Evolutionary conservation across 2,113 vertebrate species (phyloP), one percentile per base, ranked within the genome.

Genomic region (Melanocharis versteri): DNA sequence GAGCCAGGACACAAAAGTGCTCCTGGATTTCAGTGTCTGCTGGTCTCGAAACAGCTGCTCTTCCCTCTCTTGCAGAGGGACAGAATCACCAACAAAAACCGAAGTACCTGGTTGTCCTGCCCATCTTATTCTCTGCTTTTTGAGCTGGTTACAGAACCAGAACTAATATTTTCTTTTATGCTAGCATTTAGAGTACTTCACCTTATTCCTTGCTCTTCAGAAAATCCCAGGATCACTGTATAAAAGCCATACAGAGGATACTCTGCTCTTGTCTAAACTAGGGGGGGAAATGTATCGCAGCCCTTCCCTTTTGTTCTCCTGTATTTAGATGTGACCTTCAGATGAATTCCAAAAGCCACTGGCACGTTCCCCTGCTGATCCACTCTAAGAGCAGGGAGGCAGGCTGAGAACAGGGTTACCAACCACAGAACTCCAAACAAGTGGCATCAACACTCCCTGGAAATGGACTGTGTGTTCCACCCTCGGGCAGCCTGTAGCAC

Each of bases 281-380:
- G 11, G 6, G 13, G 31, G 8, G 1, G 39, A 22, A 7, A 5
- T 0, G 1, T 2, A 30, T 21, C 18, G 35, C 31, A 73, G 51
- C 53, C 47, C 16, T 70, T 72, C 37, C 39, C 35, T 64, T 92
- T 75, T 50, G 82, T 48, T 65, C 81, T 57, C 57, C 57, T 70
- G 51, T 65, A 66, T 65, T 77, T 42, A 81, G 47, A 44, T 50
- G 58, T 42, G 33, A 92, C 85, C 95, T 96, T 77, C 93, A 96
- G 57, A 44, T 26, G 62, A 47, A 60, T 83, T 83, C 85, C 88
- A 33, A 73, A 66, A 73, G 80, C 62, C 66, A 61, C 27, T 65
- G 57, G 16, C 45, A 80, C 11, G 0, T 83, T 61, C 47, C 58
- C 15, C 53, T 8, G 31, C 65, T 87, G 91, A 96, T 83, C 82